Conservation (phyloP, 1,140 invertebrate genomes). For the Campoletis sonorensis region DNA sequence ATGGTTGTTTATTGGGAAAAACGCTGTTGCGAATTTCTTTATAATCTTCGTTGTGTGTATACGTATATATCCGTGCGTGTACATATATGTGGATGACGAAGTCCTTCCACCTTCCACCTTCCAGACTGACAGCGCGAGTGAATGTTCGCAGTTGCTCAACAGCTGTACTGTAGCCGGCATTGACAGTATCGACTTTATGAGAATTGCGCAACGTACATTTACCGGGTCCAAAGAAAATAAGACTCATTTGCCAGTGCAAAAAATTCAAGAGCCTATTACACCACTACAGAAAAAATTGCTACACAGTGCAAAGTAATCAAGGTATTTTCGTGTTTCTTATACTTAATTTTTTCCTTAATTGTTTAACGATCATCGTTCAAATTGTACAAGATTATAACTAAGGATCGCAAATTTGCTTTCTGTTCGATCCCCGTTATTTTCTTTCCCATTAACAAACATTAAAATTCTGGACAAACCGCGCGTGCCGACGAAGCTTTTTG, state of each 20-base stretch:
- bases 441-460: conserved; percentile 2
- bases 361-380: neutral
- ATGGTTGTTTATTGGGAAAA: too few relatives aligned
- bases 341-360: neutral
- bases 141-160: conserved; percentile 4
- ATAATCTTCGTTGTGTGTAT: too few relatives aligned
- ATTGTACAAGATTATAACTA: neutral
- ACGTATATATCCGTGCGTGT: neutral
- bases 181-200: neutral
- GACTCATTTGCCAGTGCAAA: neutral
- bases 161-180: conserved; percentile 24
- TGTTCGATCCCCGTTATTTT: neutral
- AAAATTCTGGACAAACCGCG: neutral
- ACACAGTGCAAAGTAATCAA: neutral
- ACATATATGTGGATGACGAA: neutral
- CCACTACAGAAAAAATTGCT: neutral
- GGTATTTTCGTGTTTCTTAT: neutral
- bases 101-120: neutral
- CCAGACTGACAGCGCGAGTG: too few relatives aligned
- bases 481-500: neutral
- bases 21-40: too few relatives aligned
- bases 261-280: neutral
- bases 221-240: neutral
- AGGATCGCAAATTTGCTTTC: neutral
- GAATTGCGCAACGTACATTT: conserved; percentile 6